Base-by-base conservation (phyloP, 2,888 invertebrate species). In the Rhodophaea formosa region DNA sequence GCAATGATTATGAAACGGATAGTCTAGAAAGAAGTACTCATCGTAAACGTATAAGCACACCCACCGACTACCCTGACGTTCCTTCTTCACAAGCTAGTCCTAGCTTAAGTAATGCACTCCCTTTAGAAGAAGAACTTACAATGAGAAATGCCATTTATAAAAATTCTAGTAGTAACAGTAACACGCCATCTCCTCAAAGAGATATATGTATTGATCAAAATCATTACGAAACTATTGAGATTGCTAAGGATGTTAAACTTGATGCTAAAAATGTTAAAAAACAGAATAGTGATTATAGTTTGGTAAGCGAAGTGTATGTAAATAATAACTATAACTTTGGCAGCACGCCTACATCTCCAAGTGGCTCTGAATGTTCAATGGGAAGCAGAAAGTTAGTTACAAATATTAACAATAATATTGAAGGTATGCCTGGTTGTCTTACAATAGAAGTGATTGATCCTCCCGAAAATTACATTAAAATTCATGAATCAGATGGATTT, bases 371-470 rank as follows among this genome's bases (percentile, higher is more conserved):
- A 62, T 91, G 92, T 62, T 93, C 94, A 2, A 81, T 93, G 71
- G 91, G 91, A 32, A 93, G 92, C 65, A 91, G 93, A 72, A 92
- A 93, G 56, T 87, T 94, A 0, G 88, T 91, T 46, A 91, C 92
- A 10, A 91, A 62, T 46, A 64, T 89, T 51, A 93, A 94, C 57
- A 67, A 70, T 29, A 79, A 92, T 49, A 79, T 85, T 0, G 89
- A 84, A 59, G 90, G 93, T 69, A 95, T 95, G 62, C 95, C 96
- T 0, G 96, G 96, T 7, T 96, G 95, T 70, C 89, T 97, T 73
- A 95, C 96, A 32, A 97, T 97, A 61, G 96, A 96, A 86, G 95
- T 97, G 0, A 95, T 95, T 75, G 96, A 96, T 77, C 94, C 96
- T 16, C 94, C 96, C 0, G 94, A 95, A 68, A 95, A 96, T 72